Percentiles rank a stretch among this genome's conserved stretches.
Evolutionary conservation across 2,888 invertebrate genomes (phyloP).

Genomic region (Norana najaformis): DNA sequence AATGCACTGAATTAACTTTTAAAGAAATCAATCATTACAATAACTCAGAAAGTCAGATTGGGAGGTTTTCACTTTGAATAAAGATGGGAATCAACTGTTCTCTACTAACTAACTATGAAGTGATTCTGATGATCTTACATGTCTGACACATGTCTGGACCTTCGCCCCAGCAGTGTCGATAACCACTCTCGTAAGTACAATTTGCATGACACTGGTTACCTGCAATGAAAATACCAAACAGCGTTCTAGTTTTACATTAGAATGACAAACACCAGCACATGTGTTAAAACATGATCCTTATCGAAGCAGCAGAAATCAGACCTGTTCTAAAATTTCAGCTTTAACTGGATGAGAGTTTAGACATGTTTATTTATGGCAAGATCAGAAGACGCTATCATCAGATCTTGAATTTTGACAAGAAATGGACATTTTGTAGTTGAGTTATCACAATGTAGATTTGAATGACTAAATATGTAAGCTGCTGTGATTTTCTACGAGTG

Average conservation of each 20-base stretch:
- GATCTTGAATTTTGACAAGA: too few species aligned
- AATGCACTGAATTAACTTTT: not conserved
- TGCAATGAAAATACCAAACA: constrained; percentile 37
- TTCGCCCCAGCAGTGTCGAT: constrained; percentile 81
- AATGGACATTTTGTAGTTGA: too few species aligned
- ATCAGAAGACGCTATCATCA: too few species aligned
- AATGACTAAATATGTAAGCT: too few species aligned
- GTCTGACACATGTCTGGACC: constrained; percentile 90
- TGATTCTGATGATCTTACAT: constrained; percentile 62
- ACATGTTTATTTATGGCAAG: too few species aligned
- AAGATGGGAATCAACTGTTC: too few species aligned
- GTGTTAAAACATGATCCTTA: too few species aligned
- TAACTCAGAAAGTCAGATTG: not conserved
- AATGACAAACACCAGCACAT: not conserved
- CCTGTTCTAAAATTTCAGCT: too few species aligned
- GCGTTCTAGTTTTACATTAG: not conserved
- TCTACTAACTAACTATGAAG: not conserved
- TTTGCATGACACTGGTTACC: constrained; percentile 62
- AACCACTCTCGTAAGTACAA: constrained; percentile 71
- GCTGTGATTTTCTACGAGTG: too few species aligned
- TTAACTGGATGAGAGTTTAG: too few species aligned
- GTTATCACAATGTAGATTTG: too few species aligned
- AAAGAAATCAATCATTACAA: not conserved
- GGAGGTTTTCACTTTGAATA: not conserved
- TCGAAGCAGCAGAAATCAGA: too few species aligned